These are phyloP conservation scores for Campoplex nolae DNA, from an alignment of 2,888 invertebrate genomes.

Conservation along the genomic window DNA sequence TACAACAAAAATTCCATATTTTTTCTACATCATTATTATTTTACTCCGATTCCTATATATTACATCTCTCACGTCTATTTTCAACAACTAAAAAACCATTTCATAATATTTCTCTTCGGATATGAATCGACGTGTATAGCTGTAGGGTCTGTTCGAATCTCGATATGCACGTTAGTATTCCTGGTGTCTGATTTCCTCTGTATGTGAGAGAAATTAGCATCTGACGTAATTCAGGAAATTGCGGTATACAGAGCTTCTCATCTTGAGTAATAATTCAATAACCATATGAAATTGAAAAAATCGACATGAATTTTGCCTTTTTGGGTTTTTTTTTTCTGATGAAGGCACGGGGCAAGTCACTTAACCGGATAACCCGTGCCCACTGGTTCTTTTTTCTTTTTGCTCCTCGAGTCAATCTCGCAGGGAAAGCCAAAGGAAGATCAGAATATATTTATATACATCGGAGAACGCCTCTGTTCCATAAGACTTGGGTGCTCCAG, in stretches of 20 bases:
- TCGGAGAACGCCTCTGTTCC: background rate
- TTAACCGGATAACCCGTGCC: background rate
- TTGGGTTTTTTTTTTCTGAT: background rate
- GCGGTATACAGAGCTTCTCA: background rate
- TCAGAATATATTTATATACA: slow-evolving; percentile 6
- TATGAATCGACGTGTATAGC: background rate
- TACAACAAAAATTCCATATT: too few relatives aligned
- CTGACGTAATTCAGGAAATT: slow-evolving; percentile 19
- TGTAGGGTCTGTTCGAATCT: background rate
- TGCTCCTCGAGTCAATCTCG: background rate
- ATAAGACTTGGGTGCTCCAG: slow-evolving; percentile 6
- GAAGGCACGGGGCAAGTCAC: background rate
- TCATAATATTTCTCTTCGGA: background rate
- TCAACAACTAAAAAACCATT: background rate
- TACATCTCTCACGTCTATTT: too few relatives aligned
- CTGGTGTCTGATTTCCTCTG: background rate
- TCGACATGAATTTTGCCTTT: background rate
- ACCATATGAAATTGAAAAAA: background rate
- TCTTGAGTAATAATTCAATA: background rate
- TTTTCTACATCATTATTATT: too few relatives aligned
- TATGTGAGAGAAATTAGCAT: slow-evolving; percentile 42
- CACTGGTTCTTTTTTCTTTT: background rate
- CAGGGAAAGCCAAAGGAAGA: background rate
- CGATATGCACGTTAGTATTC: background rate
- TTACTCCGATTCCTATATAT: too few relatives aligned